Conservation (phyloP, 2,113 vertebrate species). For the Gadus chalcogrammus region DNA sequence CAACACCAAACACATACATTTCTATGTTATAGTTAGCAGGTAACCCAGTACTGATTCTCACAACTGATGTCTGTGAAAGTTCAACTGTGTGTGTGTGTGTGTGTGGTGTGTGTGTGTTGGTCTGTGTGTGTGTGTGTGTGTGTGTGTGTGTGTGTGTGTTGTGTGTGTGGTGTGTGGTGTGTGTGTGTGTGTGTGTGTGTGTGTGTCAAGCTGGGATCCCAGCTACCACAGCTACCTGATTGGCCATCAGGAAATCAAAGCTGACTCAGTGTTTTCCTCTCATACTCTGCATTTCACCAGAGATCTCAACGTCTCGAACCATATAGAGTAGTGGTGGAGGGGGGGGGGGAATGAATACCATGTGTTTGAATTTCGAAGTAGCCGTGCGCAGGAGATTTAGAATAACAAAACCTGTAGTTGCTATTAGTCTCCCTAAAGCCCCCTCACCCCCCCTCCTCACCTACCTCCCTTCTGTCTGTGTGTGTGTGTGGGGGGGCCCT, state of each 20-base stretch:
- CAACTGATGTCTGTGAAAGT: no score
- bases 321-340: conserved; percentile 13
- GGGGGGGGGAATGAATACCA: conserved; percentile 64
- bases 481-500: conserved; percentile 26
- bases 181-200: conserved; percentile 32
- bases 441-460: conserved; percentile 52
- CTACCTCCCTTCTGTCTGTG: conserved; percentile 46
- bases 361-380: conserved; percentile 61
- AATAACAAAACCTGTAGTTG: conserved; percentile 71
- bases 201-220: conserved; percentile 41
- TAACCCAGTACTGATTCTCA: no score
- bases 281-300: conserved; percentile 66
- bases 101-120: no score
- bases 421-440: conserved; percentile 66
- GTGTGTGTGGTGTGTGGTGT: no score
- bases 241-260: conserved; percentile 65
- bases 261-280: conserved; percentile 67
- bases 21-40: no score
- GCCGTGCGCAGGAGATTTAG: conserved; percentile 52
- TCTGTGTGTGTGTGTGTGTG: no score
- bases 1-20: no score
- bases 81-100: no score
- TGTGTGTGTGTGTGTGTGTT: conserved; percentile 16
- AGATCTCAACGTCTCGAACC: conserved; percentile 55
- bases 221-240: conserved; percentile 50